A percentile compares a stretch with the other conserved stretches of the same genome.
These are phyloP conservation scores for Nasonia oneida DNA, from an alignment of 2,888 invertebrate genomes.

Conservation along the genomic window DNA sequence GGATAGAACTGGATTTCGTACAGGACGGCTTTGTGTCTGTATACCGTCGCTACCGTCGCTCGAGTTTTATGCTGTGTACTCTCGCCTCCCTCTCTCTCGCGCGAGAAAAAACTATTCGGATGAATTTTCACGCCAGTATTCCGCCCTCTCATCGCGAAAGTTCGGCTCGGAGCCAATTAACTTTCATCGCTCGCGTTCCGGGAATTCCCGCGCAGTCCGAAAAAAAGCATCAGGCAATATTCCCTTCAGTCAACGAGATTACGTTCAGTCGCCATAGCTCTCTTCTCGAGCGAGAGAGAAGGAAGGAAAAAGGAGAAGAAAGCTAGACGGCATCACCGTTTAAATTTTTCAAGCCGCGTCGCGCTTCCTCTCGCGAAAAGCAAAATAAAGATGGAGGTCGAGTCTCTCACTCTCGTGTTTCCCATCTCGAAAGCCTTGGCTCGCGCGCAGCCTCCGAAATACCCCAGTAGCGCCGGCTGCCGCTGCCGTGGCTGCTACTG, in stretches of 20 bases:
- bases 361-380: conserved; percentile 47
- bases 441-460: conserved; percentile 34
- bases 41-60: conserved; percentile 11
- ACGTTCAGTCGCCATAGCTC: conserved; percentile 15
- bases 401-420: conserved; percentile 66
- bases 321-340: neutral
- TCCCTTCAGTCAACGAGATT: conserved; percentile 25
- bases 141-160: neutral
- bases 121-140: neutral
- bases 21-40: neutral
- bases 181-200: neutral
- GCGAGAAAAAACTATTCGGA: neutral
- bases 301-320: neutral
- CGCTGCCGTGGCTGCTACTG: conserved; percentile 67
- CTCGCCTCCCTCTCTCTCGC: neutral
- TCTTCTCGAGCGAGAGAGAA: neutral
- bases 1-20: neutral
- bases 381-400: conserved; percentile 61
- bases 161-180: neutral
- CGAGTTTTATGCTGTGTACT: neutral
- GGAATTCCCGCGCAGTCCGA: neutral
- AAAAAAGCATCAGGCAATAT: neutral
- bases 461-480: conserved; percentile 60
- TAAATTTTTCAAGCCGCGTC: conserved; percentile 56
- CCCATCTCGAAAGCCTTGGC: conserved; percentile 68